Evolutionary conservation across 2,113 vertebrate species (phyloP).

Genomic region (Crotalus horridus): DNA sequence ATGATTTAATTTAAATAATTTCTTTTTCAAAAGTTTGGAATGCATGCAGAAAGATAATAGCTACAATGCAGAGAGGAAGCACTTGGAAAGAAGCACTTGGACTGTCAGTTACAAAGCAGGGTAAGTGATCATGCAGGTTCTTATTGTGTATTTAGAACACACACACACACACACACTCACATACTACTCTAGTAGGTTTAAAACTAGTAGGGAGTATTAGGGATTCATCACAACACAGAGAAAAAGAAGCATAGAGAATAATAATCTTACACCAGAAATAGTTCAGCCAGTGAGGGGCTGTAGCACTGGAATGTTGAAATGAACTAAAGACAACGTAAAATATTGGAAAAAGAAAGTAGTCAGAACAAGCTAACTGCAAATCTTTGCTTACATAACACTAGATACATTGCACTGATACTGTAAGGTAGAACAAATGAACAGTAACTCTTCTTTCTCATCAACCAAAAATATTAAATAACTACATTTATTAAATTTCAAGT

Average conservation of each 20-base stretch:
- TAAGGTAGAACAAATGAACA: neutral
- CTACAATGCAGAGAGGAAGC: neutral
- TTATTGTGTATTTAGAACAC: conserved; percentile 34
- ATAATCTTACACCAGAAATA: conserved; percentile 84
- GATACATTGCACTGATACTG: conserved; percentile 3
- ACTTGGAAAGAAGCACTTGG: conserved; percentile 7
- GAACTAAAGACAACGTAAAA: conserved; percentile 74
- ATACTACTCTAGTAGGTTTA: conserved; percentile 46
- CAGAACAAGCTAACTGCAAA: conserved; percentile 45
- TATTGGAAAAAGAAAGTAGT: conserved; percentile 56
- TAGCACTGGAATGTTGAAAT: conserved; percentile 79
- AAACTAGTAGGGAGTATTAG: conserved; percentile 38
- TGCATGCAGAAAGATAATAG: conserved; percentile 36
- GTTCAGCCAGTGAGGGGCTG: conserved; percentile 81
- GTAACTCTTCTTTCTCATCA: conserved; percentile 18
- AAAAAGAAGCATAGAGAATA: conserved; percentile 68
- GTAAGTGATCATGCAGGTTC: conserved; percentile 29
- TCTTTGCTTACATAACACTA: conserved; percentile 43
- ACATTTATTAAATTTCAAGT: conserved; percentile 18
- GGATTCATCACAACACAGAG: conserved; percentile 63
- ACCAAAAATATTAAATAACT: neutral
- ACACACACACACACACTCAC: conserved; percentile 57
- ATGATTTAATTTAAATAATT: conserved; percentile 1
- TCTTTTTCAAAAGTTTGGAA: neutral
- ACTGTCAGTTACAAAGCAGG: conserved; percentile 26